Evolutionary conservation across 2,888 invertebrate genomes (phyloP).

Genomic region (Dicyrtoma fusca): DNA sequence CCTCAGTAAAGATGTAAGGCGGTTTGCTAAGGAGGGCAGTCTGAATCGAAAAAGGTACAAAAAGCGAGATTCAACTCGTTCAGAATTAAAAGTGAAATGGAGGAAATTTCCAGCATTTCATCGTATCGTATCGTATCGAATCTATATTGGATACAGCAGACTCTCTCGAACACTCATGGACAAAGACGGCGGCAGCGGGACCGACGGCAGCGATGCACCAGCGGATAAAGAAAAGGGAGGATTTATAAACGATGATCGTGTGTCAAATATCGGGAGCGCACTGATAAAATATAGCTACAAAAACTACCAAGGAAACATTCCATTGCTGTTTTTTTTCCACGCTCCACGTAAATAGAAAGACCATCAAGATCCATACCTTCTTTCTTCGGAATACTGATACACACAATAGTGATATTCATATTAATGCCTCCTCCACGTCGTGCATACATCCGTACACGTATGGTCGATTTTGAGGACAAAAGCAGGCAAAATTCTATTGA

Average conservation of each 20-base stretch:
- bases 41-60: no score
- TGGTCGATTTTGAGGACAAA: not conserved
- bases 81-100: no score
- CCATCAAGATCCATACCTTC: not conserved
- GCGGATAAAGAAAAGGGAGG: constrained; percentile 27
- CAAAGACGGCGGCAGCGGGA: not conserved
- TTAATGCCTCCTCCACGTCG: not conserved
- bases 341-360: not conserved
- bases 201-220: not conserved
- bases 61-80: no score
- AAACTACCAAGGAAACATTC: constrained; percentile 10
- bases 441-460: not conserved
- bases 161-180: no score
- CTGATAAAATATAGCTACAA: constrained; percentile 33
- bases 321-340: not conserved
- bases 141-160: no score
- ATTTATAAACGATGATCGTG: constrained; percentile 24
- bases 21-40: no score
- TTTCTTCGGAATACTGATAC: no score
- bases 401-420: not conserved
- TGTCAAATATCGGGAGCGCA: constrained; percentile 29
- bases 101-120: no score
- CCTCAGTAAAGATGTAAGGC: no score
- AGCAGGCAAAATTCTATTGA: constrained; percentile 1
- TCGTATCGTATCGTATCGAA: no score